Evolutionary conservation across 2,113 vertebrate genomes (phyloP).

Genomic region (Campylomormyrus numenius): DNA sequence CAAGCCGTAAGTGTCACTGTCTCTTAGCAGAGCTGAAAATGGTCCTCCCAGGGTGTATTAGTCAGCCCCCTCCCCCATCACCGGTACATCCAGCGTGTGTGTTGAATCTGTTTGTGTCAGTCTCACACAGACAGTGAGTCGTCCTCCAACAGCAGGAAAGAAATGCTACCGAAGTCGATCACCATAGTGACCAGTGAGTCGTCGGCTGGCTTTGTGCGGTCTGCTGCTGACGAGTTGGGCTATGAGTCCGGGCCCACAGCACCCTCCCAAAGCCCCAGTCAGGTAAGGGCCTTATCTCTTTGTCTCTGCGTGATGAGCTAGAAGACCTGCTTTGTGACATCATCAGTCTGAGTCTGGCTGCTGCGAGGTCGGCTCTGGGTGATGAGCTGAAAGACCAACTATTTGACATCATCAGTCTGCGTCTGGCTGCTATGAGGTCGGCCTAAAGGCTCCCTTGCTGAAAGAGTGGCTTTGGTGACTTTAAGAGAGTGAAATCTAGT

Average conservation of each 20-base stretch:
- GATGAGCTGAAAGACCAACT: neutral
- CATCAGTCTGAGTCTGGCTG: neutral
- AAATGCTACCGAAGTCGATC: conserved; percentile 73
- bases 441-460: neutral
- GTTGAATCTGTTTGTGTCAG: conserved; percentile 63
- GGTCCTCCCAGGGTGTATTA: neutral
- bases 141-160: conserved; percentile 80
- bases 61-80: neutral
- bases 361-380: neutral
- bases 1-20: conserved; percentile 61
- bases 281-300: conserved; percentile 27
- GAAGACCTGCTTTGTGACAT: neutral
- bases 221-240: conserved; percentile 58
- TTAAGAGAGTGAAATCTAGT: neutral
- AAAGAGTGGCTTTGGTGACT: neutral
- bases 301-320: conserved; percentile 23
- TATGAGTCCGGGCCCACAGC: conserved; percentile 55
- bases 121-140: conserved; percentile 84
- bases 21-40: neutral
- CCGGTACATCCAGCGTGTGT: conserved; percentile 19
- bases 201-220: conserved; percentile 65
- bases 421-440: neutral
- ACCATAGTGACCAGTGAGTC: conserved; percentile 80
- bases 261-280: conserved; percentile 63
- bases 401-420: too few relatives aligned